These are phyloP conservation scores for Alentia gelatinosa DNA, from an alignment of 2,888 invertebrate genomes.

Conservation along the genomic window DNA sequence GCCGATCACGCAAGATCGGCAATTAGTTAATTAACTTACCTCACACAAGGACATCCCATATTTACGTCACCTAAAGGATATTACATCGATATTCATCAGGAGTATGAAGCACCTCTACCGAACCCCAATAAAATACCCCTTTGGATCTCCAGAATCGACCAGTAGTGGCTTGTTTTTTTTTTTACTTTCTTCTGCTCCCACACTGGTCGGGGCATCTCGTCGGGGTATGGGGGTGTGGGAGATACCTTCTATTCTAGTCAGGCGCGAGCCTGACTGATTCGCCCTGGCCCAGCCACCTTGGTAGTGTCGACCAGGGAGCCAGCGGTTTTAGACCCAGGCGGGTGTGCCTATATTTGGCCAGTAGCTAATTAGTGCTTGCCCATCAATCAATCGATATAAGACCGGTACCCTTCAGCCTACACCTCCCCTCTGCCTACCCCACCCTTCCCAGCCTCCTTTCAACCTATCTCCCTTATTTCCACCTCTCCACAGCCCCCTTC, in stretches of 20 bases:
- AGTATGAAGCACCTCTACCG: too few relatives aligned
- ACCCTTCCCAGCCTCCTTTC: neutral
- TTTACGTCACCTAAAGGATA: too few relatives aligned
- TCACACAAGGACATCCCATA: too few relatives aligned
- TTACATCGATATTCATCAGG: too few relatives aligned
- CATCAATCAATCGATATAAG: slow-evolving; percentile 4
- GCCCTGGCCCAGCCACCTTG: neutral
- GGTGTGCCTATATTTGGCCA: neutral
- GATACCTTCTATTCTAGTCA: neutral
- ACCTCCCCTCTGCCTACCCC: neutral
- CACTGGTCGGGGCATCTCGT: too few relatives aligned
- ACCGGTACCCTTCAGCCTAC: neutral
- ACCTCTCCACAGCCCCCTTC: too few relatives aligned
- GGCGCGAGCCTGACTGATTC: neutral
- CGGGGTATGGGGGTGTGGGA: too few relatives aligned
- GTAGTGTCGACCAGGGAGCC: neutral
- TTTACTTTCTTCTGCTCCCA: neutral
- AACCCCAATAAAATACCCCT: neutral
- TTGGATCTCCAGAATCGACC: neutral
- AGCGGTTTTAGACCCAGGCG: neutral
- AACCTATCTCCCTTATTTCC: neutral
- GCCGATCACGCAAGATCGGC: too few relatives aligned
- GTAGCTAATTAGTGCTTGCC: neutral
- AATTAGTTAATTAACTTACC: too few relatives aligned
- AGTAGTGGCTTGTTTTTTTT: neutral